Evolutionary conservation across 1,140 invertebrate genomes (phyloP).

Genomic region (Chironomus striatipennis): DNA sequence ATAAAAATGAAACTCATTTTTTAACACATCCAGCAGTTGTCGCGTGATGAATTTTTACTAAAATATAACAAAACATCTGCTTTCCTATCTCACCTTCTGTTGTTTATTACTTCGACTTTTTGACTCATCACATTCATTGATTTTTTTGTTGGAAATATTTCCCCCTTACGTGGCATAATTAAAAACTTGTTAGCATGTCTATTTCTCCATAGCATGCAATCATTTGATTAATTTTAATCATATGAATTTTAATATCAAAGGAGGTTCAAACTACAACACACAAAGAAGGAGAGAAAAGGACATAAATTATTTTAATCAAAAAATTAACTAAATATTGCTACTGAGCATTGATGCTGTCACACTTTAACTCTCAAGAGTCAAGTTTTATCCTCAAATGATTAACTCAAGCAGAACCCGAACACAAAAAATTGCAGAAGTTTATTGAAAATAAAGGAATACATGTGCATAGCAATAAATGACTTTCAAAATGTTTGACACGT

Average conservation of each 20-base stretch:
- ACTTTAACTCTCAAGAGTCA: conserved; percentile 6
- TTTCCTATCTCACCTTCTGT: conserved; percentile 11
- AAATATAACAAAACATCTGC: background rate
- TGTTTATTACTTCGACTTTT: background rate
- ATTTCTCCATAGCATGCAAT: too few relatives aligned
- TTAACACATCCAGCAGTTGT: background rate
- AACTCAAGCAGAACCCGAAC: background rate
- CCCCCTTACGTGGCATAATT: too few relatives aligned
- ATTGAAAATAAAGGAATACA: background rate
- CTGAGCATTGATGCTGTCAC: background rate
- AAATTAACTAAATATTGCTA: too few relatives aligned
- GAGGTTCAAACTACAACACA: too few relatives aligned
- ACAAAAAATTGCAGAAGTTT: background rate
- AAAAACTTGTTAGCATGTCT: too few relatives aligned
- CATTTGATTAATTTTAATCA: too few relatives aligned
- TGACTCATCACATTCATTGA: too few relatives aligned
- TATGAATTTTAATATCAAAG: too few relatives aligned
- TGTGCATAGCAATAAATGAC: background rate
- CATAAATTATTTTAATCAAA: too few relatives aligned
- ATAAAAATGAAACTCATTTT: too few relatives aligned
- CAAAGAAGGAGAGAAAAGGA: too few relatives aligned
- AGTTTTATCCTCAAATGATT: background rate
- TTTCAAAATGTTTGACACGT: conserved; percentile 5
- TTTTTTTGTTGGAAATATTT: too few relatives aligned
- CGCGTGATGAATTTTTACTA: background rate